Base-by-base conservation (phyloP, 2,797 vertebrate genomes). In the Hipposideros larvatus region DNA sequence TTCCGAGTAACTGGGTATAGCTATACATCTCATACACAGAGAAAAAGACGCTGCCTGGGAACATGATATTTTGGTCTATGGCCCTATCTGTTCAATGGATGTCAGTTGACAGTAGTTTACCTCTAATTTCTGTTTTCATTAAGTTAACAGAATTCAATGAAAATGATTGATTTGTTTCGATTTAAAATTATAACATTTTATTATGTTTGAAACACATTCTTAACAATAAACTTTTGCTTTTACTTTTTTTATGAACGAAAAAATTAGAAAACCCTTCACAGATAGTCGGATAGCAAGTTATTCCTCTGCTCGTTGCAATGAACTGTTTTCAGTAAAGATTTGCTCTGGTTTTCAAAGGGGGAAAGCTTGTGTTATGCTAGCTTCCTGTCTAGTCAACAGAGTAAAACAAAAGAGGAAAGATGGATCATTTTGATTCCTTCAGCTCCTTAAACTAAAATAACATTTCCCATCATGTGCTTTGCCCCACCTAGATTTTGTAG, bases 311-410 rank as follows among this genome's bases (percentile, higher is more conserved):
- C 79, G 53, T 61, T 28, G 71, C 63, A 94, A 41, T 61, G 57
- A 77, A 61, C 41, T 11, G 68, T 68, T 59, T 78, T 87, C 37
- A 83, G 82, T 93, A 91, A 92, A 97, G 95, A 92, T 71, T 14
- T 48, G 90, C 0, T 0, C 41, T 95, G 86, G 3, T 90, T 95
- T 96, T 91, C 95, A 97, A 91, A 92, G 96, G 87, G 91, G 91
- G 15, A 14, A 90, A 75, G 89, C 59, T 92, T 28, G 87, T 2
- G 78, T 97, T 97, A 95, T 97, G 96, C 96, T 90, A 95, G 87
- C 84, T 98, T 98, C 98, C 98, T 98, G 98, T 98, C 98, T 98
- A 98, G 98, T 97, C 98, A 96, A 96, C 97, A 98, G 97, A 98
- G 95, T 96, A 96, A 61, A 96, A 96, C 90, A 94, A 96, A 97